phyloP scores from a whole-genome alignment of 1,140 invertebrate species.

The Zaprionus ghesquierei region DNA sequence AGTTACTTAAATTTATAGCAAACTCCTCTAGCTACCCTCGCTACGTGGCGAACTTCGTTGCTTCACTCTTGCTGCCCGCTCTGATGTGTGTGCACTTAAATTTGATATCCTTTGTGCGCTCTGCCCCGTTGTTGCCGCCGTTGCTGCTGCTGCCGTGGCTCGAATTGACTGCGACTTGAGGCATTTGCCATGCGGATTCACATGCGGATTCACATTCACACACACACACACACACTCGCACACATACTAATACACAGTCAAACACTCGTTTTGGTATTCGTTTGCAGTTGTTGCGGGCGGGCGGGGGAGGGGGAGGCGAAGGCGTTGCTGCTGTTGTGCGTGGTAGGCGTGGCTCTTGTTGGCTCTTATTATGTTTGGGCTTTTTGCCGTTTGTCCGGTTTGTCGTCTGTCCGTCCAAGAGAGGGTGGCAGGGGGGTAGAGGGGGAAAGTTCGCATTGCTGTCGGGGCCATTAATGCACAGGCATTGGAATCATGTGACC shows the following conservation, averaged over 20 bases:
- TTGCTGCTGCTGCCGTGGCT: conserved; percentile 13
- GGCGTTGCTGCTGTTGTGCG: neutral
- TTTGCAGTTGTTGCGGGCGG: neutral
- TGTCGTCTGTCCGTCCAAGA: conserved; percentile 16
- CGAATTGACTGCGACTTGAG: conserved; percentile 55
- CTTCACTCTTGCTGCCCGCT: conserved; percentile 2
- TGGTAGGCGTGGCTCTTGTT: conserved; percentile 43
- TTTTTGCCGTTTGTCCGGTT: conserved; percentile 60
- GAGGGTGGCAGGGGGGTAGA: neutral
- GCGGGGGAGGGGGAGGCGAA: too few species aligned
- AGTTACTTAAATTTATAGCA: neutral
- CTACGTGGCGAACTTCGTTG: neutral
- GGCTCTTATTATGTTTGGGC: conserved; percentile 56
- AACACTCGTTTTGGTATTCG: neutral
- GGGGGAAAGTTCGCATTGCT: conserved; percentile 38
- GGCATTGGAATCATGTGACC: conserved; percentile 62
- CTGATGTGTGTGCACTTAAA: conserved; percentile 69
- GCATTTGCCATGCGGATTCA: conserved; percentile 45
- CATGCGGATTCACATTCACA: conserved; percentile 4
- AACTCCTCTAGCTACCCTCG: conserved; percentile 17
- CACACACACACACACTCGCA: neutral
- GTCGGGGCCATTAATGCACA: conserved; percentile 67
- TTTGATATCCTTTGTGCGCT: conserved; percentile 73
- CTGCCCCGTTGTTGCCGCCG: conserved; percentile 16
- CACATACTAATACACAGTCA: neutral